Evolutionary conservation across 1,140 invertebrate genomes (phyloP), one percentile per base, ranked within the genome.

Genomic region (Prorops nasuta): DNA sequence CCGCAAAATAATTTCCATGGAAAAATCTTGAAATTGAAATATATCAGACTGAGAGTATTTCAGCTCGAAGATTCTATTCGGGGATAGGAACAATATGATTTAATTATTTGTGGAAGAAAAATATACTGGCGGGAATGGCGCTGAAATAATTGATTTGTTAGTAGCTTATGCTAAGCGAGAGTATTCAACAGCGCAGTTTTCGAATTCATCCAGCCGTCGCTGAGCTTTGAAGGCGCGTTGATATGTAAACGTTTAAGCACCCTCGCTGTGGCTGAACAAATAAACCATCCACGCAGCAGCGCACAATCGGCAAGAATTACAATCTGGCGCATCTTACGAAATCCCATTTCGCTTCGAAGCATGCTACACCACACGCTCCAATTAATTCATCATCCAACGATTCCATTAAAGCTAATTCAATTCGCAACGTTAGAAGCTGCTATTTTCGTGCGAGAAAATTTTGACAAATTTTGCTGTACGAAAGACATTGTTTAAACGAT

Each of bases 141-240:
- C 4, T 7, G 32, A 51, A 54, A 58, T 59, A 66, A 69, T 66
- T 59, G 44, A 66, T 60, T 60, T 39, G 52, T 63, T 44, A 43
- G n/a, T 48, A 49, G 44, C 46, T 46, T 41, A 47, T 40, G 19
- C 31, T 42, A 40, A 40, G 38, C 43, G 43, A 56, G 55, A 51
- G 51, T 51, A 54, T 56, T 60, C 55, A 51, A 24, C 22, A 58
- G 57, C 57, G 43, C 16, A 44, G 63, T 67, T 65, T 65, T 65
- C 54, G 34, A 54, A 48, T 40, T 36, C 36, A 40, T 56, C 50
- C 48, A 56, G 49, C 54, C 50, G 48, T 54, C 56, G 37, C 54
- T 46, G 54, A 37, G 54, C 58, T 59, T 55, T 50, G 46, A 60
- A 53, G 12, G 15, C 9, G n/a, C 2, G 34, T 18, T 41, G 38